phyloP scores from a whole-genome alignment of 2,797 vertebrate genomes.

The Gymnoscopelus microlampas region DNA sequence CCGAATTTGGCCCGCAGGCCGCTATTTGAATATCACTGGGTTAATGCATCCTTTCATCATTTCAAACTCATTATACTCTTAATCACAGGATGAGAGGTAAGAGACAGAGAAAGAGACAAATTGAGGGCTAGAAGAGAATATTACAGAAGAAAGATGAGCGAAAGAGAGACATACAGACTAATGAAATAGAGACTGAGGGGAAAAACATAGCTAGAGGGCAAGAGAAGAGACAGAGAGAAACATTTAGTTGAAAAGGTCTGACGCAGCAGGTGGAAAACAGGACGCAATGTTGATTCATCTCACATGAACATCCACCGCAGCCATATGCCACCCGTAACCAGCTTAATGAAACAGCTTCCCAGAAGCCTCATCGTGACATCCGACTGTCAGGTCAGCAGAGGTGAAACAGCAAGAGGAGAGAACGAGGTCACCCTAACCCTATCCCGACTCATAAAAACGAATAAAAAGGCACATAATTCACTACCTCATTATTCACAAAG shows the following conservation, averaged over 20 bases:
- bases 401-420: slow-evolving; percentile 2
- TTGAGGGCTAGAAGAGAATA: too few species aligned
- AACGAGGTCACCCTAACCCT: slow-evolving; percentile 36
- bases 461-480: slow-evolving; percentile 39
- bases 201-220: too few species aligned
- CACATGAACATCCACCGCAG: slow-evolving; percentile 3
- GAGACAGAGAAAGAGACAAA: background rate
- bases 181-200: too few species aligned
- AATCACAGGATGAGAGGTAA: background rate
- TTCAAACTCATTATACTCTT: background rate
- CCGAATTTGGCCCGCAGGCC: too few species aligned
- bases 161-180: too few species aligned
- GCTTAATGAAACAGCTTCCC: slow-evolving; percentile 44
- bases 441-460: slow-evolving; percentile 42
- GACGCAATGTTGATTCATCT: slow-evolving; percentile 8
- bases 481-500: slow-evolving; percentile 44
- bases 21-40: too few species aligned
- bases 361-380: slow-evolving; percentile 2
- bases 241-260: background rate
- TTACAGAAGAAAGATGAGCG: too few species aligned
- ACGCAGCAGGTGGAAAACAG: background rate
- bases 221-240: background rate
- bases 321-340: slow-evolving; percentile 30
- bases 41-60: background rate
- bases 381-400: background rate